Evolutionary conservation across 2,888 invertebrate species (phyloP), one percentile per base, ranked within the genome.

Genomic region (Parnassius apollo): DNA sequence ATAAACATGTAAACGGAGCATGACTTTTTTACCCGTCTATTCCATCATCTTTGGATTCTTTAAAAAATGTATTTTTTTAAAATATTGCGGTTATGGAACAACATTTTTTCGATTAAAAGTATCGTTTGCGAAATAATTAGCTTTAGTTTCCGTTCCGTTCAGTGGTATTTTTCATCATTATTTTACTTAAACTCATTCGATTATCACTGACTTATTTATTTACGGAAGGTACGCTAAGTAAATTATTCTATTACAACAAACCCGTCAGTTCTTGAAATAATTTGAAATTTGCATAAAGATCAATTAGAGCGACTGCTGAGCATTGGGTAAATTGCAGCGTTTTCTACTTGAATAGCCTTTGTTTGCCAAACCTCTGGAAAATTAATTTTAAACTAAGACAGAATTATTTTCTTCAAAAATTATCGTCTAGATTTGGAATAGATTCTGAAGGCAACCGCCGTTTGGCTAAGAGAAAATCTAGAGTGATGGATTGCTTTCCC

Each of bases 221-320:
- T 52, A 59, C 56, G 42, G 58, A 74, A 77, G 80, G 76, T 84
- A 77, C 76, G 75, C 69, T 78, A 83, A 82, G 81, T 84, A 83
- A 85, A 84, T 86, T 84, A 86, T 86, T 86, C 82, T 85, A 86
- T 84, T 84, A 83, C 78, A 76, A 75, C 73, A 76, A 73, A 76
- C 71, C 71, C 54, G 53, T 58, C 62, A 53, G 58, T 58, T 76
- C 72, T 78, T 70, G 76, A 71, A 73, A 69, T 71, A 79, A 81
- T 78, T 80, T n/a, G n/a, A n/a, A n/a, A n/a, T n/a, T n/a, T n/a
- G n/a, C n/a, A n/a, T n/a, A n/a, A n/a, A n/a, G n/a, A 83, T 85
- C 86, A 83, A 86, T 87, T 86, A 86, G 76, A 77, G 73, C 74
- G 74, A 81, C 57, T 49, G 58, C 70, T 81, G 82, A 84, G 80